Conservation (phyloP, 2,797 vertebrate species). For the Hippopotamyrus pictus region DNA sequence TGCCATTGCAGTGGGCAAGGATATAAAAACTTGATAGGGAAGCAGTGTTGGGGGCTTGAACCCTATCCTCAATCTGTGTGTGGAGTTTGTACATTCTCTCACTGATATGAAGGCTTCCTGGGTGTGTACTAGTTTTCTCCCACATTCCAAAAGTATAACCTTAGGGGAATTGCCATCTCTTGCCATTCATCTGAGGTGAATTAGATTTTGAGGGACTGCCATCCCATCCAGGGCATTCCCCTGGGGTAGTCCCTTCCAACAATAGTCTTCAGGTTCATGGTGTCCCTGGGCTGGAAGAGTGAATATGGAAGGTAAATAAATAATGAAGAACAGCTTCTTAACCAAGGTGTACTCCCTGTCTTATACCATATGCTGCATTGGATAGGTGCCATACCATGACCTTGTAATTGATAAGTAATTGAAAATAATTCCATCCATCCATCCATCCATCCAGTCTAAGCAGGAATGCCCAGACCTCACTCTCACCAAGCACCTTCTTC, state of each 20-base stretch:
- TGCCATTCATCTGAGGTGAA: background rate
- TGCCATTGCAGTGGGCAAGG: background rate
- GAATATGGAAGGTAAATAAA: background rate
- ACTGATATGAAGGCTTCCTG: background rate
- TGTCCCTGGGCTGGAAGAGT: background rate
- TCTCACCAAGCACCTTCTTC: too few relatives aligned
- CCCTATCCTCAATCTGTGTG: background rate
- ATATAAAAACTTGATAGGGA: background rate
- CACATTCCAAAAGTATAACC: background rate
- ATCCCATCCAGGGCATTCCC: background rate
- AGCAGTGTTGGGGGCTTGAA: background rate
- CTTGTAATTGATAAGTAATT: background rate
- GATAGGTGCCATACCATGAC: background rate
- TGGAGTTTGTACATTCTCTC: background rate
- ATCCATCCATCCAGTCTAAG: too few relatives aligned
- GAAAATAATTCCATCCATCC: too few relatives aligned
- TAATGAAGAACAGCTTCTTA: background rate
- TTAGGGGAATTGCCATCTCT: background rate
- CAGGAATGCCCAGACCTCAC: too few relatives aligned
- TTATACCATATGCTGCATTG: background rate
- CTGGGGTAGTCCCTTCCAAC: background rate
- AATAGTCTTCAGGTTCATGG: background rate
- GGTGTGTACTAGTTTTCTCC: background rate
- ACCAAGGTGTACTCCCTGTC: background rate
- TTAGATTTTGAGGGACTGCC: background rate